Conservation (phyloP, 64 coral and sea anemone species). For the Porites australiensis region DNA sequence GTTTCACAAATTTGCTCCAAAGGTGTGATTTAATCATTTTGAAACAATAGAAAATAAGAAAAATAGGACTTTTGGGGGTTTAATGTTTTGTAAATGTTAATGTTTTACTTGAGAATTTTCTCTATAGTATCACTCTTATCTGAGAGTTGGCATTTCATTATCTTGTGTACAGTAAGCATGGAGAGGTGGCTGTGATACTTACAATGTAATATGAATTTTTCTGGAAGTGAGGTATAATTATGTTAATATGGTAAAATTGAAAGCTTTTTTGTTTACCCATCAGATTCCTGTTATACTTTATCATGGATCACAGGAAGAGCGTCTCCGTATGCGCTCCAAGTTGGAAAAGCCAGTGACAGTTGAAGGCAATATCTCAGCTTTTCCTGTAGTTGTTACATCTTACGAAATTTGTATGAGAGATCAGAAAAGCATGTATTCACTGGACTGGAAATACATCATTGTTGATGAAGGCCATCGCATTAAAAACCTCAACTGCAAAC, state of each 20-base stretch:
- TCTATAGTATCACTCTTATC: no score
- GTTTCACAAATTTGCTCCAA: constrained; percentile 91
- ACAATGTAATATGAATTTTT: no score
- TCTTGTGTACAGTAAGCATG: no score
- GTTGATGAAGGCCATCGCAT: constrained; percentile 96
- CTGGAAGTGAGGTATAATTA: no score
- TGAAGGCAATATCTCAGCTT: constrained; percentile 25
- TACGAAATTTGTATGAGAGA: constrained; percentile 98
- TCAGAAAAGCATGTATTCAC: constrained; percentile 66
- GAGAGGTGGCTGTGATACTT: no score
- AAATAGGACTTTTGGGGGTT: no score
- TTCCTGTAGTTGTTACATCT: constrained; percentile 88
- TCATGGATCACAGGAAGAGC: constrained; percentile 86
- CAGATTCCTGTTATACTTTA: constrained; percentile 92
- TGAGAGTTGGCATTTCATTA: no score
- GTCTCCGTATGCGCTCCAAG: constrained; percentile 68
- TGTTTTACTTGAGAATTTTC: no score
- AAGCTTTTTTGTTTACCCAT: not conserved
- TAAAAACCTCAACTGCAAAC: constrained; percentile 94
- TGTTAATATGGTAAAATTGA: not conserved
- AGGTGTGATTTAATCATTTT: constrained; percentile 38
- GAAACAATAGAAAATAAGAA: not conserved
- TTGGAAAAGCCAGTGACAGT: constrained; percentile 58
- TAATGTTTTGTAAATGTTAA: no score
- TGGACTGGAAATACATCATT: constrained; percentile 93